phyloP scores from a whole-genome alignment of 2,888 invertebrate genomes.

The Perithous albicinctus region DNA sequence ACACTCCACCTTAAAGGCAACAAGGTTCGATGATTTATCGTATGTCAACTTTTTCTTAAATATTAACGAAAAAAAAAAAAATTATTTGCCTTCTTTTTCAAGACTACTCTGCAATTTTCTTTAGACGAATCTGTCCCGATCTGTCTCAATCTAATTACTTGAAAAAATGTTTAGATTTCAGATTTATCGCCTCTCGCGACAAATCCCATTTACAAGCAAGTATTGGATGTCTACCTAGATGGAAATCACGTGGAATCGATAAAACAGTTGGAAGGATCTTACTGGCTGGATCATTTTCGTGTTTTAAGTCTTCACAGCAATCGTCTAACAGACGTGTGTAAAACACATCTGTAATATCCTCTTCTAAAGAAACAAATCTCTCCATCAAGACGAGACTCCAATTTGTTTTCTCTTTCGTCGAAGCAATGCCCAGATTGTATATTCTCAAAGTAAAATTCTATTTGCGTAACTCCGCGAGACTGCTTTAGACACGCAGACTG shows the following conservation, averaged over 20 bases:
- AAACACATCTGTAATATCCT: not conserved
- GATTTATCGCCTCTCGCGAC: slow-evolving; percentile 88
- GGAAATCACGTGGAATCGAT: slow-evolving; percentile 90
- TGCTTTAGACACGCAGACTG: slow-evolving; percentile 16
- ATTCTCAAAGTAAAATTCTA: slow-evolving; percentile 40
- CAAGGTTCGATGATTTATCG: slow-evolving; percentile 85
- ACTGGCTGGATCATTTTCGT: slow-evolving; percentile 92
- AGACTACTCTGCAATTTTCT: too few species aligned
- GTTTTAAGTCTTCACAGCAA: slow-evolving; percentile 92
- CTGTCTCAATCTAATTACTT: too few species aligned
- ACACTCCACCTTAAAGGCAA: slow-evolving; percentile 89
- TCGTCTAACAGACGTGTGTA: slow-evolving; percentile 88
- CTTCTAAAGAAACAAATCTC: slow-evolving; percentile 21
- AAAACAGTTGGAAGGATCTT: slow-evolving; percentile 90
- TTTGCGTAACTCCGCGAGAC: slow-evolving; percentile 9
- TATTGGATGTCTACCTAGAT: slow-evolving; percentile 91
- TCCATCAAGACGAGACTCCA: not conserved
- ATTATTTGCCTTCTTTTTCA: too few species aligned
- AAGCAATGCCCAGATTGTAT: not conserved
- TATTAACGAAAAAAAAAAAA: too few species aligned
- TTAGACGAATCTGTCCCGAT: too few species aligned
- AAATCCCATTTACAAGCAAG: slow-evolving; percentile 88
- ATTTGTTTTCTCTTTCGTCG: slow-evolving; percentile 19
- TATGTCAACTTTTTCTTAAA: too few species aligned
- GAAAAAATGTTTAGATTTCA: slow-evolving; percentile 85